A percentile compares a stretch with the other conserved stretches of the same genome.
Conservation (phyloP, 2,888 invertebrate genomes). For the Drosophila barbarae region DNA sequence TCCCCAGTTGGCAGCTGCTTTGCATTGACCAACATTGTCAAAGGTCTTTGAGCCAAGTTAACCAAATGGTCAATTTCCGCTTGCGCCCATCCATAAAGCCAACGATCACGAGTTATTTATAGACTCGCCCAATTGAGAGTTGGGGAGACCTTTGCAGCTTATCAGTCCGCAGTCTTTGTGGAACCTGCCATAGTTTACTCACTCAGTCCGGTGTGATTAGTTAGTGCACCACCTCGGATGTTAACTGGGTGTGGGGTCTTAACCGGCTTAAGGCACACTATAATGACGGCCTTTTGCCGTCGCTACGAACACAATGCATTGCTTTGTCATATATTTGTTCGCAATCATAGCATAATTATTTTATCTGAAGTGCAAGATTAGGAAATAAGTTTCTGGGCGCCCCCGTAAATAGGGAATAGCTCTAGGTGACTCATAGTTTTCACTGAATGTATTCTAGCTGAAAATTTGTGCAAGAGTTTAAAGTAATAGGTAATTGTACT, state of each 20-base stretch:
- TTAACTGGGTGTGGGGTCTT: conserved; percentile 17
- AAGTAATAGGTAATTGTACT: neutral
- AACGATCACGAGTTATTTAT: conserved; percentile 45
- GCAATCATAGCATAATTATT: neutral
- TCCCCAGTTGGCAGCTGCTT: conserved; percentile 39
- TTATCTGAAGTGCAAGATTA: conserved; percentile 13
- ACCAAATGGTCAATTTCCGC: conserved; percentile 63
- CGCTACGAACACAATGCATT: conserved; percentile 1
- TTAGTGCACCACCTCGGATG: conserved; percentile 5
- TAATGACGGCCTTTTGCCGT: conserved; percentile 3
- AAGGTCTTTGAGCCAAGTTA: conserved; percentile 32
- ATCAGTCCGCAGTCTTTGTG: conserved; percentile 21
- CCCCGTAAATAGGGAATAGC: neutral
- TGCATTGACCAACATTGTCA: conserved; percentile 57
- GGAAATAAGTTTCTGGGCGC: neutral
- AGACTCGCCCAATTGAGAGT: conserved; percentile 9
- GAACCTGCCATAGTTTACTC: conserved; percentile 23
- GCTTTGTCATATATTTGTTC: conserved; percentile 8
- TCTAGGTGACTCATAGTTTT: neutral
- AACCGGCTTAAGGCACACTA: conserved; percentile 2
- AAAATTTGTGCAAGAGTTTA: no score
- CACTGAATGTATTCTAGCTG: neutral
- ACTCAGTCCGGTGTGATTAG: conserved; percentile 11
- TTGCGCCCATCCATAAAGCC: conserved; percentile 43
- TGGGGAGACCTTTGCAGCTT: conserved; percentile 20